Conservation (phyloP, 2,113 vertebrate species). For the Thermophis baileyi region DNA sequence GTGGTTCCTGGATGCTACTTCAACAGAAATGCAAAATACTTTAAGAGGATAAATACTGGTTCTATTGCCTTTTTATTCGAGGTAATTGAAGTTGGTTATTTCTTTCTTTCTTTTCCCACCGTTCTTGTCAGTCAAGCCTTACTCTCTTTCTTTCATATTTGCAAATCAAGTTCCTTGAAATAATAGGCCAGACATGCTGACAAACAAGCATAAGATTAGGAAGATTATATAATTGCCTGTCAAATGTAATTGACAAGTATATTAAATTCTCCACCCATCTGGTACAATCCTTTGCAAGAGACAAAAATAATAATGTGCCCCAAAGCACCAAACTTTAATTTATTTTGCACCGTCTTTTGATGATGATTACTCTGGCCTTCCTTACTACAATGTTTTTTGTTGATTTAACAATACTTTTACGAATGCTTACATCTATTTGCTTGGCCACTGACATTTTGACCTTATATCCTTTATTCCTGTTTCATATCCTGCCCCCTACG, state of each 20-base stretch:
- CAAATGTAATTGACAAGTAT: slow-evolving; percentile 2
- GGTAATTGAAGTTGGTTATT: not conserved
- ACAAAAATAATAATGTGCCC: slow-evolving; percentile 26
- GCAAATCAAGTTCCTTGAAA: slow-evolving; percentile 8
- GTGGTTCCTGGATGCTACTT: not conserved
- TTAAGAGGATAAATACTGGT: not conserved
- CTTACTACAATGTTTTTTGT: not conserved
- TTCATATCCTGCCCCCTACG: not conserved
- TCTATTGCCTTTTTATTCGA: not conserved
- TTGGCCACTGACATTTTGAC: not conserved
- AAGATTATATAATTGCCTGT: slow-evolving; percentile 30
- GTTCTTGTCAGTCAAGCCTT: not conserved
- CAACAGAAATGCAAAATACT: not conserved
- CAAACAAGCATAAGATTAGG: not conserved
- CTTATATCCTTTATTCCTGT: not conserved
- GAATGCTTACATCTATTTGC: not conserved
- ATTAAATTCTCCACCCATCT: slow-evolving; percentile 46
- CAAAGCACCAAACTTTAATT: not conserved
- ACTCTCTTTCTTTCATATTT: not conserved
- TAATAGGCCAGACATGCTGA: slow-evolving; percentile 6
- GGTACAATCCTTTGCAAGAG: slow-evolving; percentile 34
- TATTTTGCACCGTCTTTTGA: not conserved
- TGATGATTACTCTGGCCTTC: not conserved
- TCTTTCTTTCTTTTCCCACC: not conserved
- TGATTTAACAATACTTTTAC: not conserved